Conservation (phyloP, 2,888 invertebrate species). For the Molorchus minor region DNA sequence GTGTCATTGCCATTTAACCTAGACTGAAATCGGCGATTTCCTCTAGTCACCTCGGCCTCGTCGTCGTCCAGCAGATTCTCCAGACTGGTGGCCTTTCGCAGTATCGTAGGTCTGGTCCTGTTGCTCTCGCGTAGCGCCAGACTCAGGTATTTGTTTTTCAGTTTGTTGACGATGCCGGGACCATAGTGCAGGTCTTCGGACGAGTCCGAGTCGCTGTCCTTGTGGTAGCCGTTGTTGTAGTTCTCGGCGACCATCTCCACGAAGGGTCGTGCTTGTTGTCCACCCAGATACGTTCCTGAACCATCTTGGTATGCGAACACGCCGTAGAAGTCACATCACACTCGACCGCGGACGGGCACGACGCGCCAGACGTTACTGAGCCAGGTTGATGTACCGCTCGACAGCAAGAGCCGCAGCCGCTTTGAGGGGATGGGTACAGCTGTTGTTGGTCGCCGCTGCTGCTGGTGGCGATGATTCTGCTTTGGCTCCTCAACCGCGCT, state of each 20-base stretch:
- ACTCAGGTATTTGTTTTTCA: constrained; percentile 87
- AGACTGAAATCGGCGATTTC: constrained; percentile 43
- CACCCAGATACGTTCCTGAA: constrained; percentile 62
- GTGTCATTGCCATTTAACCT: constrained; percentile 50
- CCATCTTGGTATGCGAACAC: constrained; percentile 61
- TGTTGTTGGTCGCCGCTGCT: constrained; percentile 39
- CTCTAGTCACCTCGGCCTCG: constrained; percentile 44
- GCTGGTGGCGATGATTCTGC: constrained; percentile 48
- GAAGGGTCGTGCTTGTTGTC: constrained; percentile 41
- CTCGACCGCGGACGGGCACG: constrained; percentile 29
- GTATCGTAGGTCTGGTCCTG: constrained; percentile 70
- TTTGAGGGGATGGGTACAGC: constrained; percentile 23
- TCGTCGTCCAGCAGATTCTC: constrained; percentile 84
- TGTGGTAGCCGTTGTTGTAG: constrained; percentile 49
- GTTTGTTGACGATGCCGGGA: constrained; percentile 88
- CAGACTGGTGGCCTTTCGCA: constrained; percentile 82
- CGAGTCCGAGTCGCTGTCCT: constrained; percentile 66
- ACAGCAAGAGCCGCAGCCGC: constrained; percentile 47
- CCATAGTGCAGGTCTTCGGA: constrained; percentile 88
- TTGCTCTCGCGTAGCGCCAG: constrained; percentile 78
- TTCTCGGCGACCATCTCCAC: constrained; percentile 43
- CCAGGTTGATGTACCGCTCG: constrained; percentile 56
- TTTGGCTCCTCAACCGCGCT: constrained; percentile 72
- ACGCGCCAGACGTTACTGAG: constrained; percentile 43
- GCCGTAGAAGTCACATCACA: constrained; percentile 36